These are phyloP conservation scores for Halocynthia aurantium DNA, from an alignment of 23 tunicate genomes.

Conservation along the genomic window DNA sequence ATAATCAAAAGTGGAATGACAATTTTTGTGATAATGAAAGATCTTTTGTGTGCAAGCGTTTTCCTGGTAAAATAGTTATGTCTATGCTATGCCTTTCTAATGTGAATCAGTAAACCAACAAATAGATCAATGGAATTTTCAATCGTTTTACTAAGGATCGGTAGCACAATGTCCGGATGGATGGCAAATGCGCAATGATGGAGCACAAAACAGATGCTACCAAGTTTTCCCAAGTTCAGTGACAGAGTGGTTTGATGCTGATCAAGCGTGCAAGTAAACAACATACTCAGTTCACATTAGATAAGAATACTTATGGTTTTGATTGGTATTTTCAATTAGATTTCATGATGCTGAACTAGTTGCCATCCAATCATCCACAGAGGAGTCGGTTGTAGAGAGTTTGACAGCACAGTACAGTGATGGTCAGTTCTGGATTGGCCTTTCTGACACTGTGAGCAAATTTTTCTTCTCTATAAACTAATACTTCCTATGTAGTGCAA, in stretches of 20 bases:
- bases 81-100: not conserved
- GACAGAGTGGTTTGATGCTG: conserved; percentile 49
- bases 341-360: not conserved
- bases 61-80: not conserved
- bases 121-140: not conserved
- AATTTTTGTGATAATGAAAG: not conserved
- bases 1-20: conserved; percentile 15
- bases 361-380: not conserved
- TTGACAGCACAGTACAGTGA: not conserved
- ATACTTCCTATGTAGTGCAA: not conserved
- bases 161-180: conserved; percentile 41
- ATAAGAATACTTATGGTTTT: not conserved
- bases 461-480: not conserved
- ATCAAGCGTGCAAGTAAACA: conserved; percentile 48
- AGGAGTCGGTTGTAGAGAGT: not conserved
- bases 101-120: not conserved
- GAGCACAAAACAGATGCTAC: conserved; percentile 30
- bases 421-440: conserved; percentile 1
- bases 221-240: conserved; percentile 2
- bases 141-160: conserved; percentile 3
- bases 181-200: conserved; percentile 7
- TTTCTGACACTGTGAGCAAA: conserved; percentile 1
- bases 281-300: not conserved
- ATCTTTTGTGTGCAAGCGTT: not conserved
- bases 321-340: not conserved